A percentile compares a stretch with the other conserved stretches of the same genome.
Conservation (phyloP, 2,888 invertebrate genomes). For the Sinodicranocentrus sp. region DNA sequence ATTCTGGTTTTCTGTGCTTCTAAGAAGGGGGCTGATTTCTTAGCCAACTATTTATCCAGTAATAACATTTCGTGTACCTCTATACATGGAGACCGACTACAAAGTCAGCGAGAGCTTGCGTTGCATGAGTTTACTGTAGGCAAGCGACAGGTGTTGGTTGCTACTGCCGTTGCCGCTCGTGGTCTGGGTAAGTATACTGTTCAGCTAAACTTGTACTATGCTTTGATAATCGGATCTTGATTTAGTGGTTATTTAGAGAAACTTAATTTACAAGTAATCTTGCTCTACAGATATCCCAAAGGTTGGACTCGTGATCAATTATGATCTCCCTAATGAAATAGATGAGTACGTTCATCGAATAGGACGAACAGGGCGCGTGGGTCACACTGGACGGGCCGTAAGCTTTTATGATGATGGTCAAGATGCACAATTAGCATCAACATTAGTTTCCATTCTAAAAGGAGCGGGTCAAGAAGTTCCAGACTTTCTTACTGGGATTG, state of each 20-base stretch:
- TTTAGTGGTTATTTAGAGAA: conserved; percentile 12
- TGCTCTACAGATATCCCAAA: conserved; percentile 86
- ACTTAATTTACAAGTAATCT: background rate
- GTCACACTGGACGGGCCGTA: conserved; percentile 79
- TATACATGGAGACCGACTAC: conserved; percentile 87
- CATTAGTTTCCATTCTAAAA: conserved; percentile 86
- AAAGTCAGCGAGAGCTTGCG: conserved; percentile 86
- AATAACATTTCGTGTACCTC: conserved; percentile 85
- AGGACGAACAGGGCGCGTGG: conserved; percentile 80
- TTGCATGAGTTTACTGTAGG: conserved; percentile 90
- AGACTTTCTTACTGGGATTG: conserved; percentile 83
- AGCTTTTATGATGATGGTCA: conserved; percentile 82
- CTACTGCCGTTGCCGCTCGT: conserved; percentile 96
- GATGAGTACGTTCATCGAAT: conserved; percentile 81
- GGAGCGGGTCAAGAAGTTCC: conserved; percentile 90
- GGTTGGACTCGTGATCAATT: conserved; percentile 82
- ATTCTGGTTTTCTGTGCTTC: conserved; percentile 94
- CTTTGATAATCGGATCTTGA: no score
- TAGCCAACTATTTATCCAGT: conserved; percentile 90
- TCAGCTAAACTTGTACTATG: no score
- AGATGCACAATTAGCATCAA: conserved; percentile 83
- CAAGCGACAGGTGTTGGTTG: conserved; percentile 89
- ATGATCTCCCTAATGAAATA: conserved; percentile 79
- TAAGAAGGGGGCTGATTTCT: conserved; percentile 91
- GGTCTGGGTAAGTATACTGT: conserved; percentile 84